phyloP scores from a whole-genome alignment of 2,113 vertebrate genomes.

The Perca flavescens region DNA sequence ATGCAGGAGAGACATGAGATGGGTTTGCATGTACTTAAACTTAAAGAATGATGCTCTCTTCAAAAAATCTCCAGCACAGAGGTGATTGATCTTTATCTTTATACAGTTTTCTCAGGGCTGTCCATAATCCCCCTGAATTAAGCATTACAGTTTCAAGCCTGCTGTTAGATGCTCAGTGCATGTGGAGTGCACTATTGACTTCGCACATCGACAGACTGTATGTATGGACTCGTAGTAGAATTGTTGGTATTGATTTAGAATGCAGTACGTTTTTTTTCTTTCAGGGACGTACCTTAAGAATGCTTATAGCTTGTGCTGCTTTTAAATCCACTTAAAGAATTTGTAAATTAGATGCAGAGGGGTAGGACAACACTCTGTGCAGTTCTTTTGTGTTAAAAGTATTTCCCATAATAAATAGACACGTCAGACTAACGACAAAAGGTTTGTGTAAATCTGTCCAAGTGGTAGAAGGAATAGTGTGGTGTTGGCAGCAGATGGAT shows the following conservation, averaged over 20 bases:
- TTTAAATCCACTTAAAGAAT: conserved; percentile 65
- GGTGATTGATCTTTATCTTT: conserved; percentile 35
- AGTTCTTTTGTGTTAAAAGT: conserved; percentile 63
- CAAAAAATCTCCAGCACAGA: conserved; percentile 8
- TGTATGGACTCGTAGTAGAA: conserved; percentile 43
- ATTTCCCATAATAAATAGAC: conserved; percentile 75
- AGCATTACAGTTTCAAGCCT: conserved; percentile 21
- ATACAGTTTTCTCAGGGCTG: conserved; percentile 5
- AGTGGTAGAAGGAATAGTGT: conserved; percentile 68
- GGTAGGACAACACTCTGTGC: not conserved
- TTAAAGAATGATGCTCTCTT: conserved; percentile 20
- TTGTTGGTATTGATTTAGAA: conserved; percentile 44
- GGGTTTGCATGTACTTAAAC: not conserved
- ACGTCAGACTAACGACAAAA: conserved; percentile 78
- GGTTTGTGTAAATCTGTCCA: conserved; percentile 83
- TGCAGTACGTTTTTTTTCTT: conserved; percentile 44
- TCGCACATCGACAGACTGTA: conserved; percentile 5
- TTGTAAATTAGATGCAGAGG: conserved; percentile 55
- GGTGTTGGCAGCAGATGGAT: conserved; percentile 80
- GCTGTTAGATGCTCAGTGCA: conserved; percentile 24
- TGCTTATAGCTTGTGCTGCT: conserved; percentile 50
- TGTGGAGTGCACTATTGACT: conserved; percentile 30
- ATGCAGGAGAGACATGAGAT: not conserved
- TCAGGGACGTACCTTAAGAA: conserved; percentile 21
- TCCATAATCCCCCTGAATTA: conserved; percentile 20